Conservation (phyloP, 2,888 invertebrate genomes). For the Sympetrum striolatum region DNA sequence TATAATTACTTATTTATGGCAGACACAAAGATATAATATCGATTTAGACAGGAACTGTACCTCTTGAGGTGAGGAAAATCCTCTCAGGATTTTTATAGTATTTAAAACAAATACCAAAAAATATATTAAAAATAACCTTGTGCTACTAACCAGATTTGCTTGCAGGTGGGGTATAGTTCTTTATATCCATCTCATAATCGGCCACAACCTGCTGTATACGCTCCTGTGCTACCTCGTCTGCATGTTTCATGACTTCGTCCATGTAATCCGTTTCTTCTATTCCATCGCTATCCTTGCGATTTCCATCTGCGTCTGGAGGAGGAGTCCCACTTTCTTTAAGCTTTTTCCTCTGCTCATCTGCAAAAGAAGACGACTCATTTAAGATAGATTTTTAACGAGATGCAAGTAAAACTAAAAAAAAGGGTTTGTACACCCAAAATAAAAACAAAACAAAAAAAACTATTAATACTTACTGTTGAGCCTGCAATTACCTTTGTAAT, state of each 20-base stretch:
- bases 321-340: conserved; percentile 60
- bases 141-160: conserved; percentile 48
- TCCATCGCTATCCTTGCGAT: background rate
- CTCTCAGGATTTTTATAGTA: too few species aligned
- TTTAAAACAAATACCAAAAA: background rate
- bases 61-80: too few species aligned
- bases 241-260: conserved; percentile 76
- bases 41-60: too few species aligned
- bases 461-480: background rate
- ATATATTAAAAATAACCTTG: conserved; percentile 50
- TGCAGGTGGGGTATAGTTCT: conserved; percentile 65
- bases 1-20: too few species aligned
- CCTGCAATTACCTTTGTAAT: conserved; percentile 71
- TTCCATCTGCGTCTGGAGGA: conserved; percentile 65
- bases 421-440: background rate
- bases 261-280: conserved; percentile 67
- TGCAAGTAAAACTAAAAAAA: background rate
- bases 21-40: too few species aligned
- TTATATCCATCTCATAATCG: conserved; percentile 82
- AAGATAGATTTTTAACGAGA: background rate
- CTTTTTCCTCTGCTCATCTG: conserved; percentile 68
- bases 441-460: background rate
- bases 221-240: conserved; percentile 77
- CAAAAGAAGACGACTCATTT: background rate
- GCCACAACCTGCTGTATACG: conserved; percentile 80